phyloP scores from a whole-genome alignment of 2,888 invertebrate genomes.

The Ophioninae sp. region DNA sequence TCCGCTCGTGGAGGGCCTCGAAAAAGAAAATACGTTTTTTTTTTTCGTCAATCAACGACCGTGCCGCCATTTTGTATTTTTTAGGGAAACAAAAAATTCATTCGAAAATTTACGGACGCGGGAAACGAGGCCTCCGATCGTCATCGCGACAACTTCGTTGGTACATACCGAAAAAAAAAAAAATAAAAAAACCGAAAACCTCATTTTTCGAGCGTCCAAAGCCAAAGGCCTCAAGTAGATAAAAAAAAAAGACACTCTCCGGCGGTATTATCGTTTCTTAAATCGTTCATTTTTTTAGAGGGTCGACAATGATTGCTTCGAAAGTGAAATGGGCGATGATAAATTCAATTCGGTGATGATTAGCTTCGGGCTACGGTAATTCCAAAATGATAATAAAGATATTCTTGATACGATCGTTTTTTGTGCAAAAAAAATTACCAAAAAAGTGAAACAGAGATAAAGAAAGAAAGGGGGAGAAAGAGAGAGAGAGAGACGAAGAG shows the following conservation, averaged over 20 bases:
- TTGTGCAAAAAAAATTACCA: slow-evolving; percentile 74
- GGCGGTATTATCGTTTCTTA: slow-evolving; percentile 35
- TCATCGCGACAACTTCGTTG: too few species aligned
- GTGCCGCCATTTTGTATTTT: too few species aligned
- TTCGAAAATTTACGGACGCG: too few species aligned
- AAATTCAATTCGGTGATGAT: slow-evolving; percentile 64
- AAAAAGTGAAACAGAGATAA: slow-evolving; percentile 66
- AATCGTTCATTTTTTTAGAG: slow-evolving; percentile 19
- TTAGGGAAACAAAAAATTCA: too few species aligned
- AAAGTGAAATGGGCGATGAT: slow-evolving; percentile 44
- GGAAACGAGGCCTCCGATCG: too few species aligned
- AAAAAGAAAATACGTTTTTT: too few species aligned
- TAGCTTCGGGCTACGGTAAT: slow-evolving; percentile 67
- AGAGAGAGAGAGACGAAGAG: too few species aligned
- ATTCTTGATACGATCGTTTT: slow-evolving; percentile 80
- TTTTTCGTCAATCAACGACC: too few species aligned
- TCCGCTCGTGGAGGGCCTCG: too few species aligned
- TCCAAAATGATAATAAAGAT: slow-evolving; percentile 70
- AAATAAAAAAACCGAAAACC: too few species aligned
- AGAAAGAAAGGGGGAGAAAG: slow-evolving; percentile 56
- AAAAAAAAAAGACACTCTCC: slow-evolving; percentile 41
- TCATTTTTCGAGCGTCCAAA: too few species aligned
- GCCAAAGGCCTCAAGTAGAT: neutral
- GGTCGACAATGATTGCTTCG: slow-evolving; percentile 34
- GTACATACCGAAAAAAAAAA: too few species aligned